Percentiles rank a stretch among this genome's conserved stretches.
These are phyloP conservation scores for Anguilla marmorata DNA, from an alignment of 2,797 vertebrate species.

Conservation along the genomic window DNA sequence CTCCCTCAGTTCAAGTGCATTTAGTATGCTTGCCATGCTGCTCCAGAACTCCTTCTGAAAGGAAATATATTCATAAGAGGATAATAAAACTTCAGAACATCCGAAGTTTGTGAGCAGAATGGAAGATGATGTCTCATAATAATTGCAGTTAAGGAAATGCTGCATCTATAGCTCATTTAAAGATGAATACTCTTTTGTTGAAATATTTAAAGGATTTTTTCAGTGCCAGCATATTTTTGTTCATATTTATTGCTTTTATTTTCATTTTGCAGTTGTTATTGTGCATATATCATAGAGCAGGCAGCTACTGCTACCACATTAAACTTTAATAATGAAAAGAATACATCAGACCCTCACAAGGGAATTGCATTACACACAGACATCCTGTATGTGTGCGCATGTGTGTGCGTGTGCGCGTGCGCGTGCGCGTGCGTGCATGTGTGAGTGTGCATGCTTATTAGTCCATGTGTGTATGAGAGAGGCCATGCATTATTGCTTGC, in stretches of 20 bases:
- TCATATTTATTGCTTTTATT: slow-evolving; percentile 5
- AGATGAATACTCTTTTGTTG: neutral
- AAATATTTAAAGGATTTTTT: neutral
- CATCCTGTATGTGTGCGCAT: too few relatives aligned
- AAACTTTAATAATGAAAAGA: slow-evolving; percentile 10
- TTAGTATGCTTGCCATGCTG: neutral
- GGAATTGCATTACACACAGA: neutral
- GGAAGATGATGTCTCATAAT: neutral
- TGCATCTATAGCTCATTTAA: neutral
- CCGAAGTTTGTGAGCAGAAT: neutral
- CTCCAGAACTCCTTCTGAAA: neutral
- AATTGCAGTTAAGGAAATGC: neutral
- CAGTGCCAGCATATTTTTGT: neutral
- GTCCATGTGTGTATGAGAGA: too few relatives aligned
- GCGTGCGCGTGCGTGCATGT: too few relatives aligned
- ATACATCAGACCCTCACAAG: neutral
- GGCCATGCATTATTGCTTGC: too few relatives aligned
- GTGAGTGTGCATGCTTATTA: too few relatives aligned
- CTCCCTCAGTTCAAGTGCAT: neutral
- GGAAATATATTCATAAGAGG: slow-evolving; percentile 7
- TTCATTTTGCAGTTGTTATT: neutral
- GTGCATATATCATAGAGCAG: neutral
- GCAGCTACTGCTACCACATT: neutral
- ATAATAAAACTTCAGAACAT: neutral
- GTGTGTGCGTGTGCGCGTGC: too few relatives aligned